These are phyloP conservation scores for Pentalonia nigronervosa DNA, from an alignment of 1,140 invertebrate species.

Conservation along the genomic window DNA sequence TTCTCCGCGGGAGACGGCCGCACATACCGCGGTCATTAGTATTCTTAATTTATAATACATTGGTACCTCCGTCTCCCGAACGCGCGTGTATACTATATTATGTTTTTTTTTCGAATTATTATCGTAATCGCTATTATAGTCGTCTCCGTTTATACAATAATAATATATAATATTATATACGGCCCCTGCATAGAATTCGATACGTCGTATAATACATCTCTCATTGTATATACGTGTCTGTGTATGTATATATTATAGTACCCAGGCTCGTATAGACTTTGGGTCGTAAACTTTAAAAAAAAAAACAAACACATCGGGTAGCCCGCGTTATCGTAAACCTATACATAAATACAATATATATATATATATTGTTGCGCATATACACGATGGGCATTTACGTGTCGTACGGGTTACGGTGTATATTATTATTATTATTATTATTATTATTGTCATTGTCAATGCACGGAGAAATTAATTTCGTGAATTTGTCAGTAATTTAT, in stretches of 20 bases:
- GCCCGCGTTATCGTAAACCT: neutral
- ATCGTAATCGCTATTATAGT: constrained; percentile 18
- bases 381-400: neutral
- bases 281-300: constrained; percentile 37
- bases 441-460: constrained; percentile 26
- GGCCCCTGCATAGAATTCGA: constrained; percentile 32
- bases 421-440: neutral
- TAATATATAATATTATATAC: neutral
- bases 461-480: constrained; percentile 37
- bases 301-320: constrained; percentile 6
- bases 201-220: constrained; percentile 36
- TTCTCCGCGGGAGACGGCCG: constrained; percentile 40
- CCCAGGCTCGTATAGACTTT: neutral
- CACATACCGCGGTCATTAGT: constrained; percentile 37
- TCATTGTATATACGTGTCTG: neutral
- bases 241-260: neutral
- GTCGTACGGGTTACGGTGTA: neutral
- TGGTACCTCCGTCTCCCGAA: neutral
- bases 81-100: neutral
- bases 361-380: too few species aligned
- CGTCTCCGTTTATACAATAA: constrained; percentile 4
- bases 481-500: constrained; percentile 38
- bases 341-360: neutral
- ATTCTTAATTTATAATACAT: constrained; percentile 51
- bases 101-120: constrained; percentile 31